phyloP scores from a whole-genome alignment of 2,888 invertebrate species.

The Drosophila borborema region DNA sequence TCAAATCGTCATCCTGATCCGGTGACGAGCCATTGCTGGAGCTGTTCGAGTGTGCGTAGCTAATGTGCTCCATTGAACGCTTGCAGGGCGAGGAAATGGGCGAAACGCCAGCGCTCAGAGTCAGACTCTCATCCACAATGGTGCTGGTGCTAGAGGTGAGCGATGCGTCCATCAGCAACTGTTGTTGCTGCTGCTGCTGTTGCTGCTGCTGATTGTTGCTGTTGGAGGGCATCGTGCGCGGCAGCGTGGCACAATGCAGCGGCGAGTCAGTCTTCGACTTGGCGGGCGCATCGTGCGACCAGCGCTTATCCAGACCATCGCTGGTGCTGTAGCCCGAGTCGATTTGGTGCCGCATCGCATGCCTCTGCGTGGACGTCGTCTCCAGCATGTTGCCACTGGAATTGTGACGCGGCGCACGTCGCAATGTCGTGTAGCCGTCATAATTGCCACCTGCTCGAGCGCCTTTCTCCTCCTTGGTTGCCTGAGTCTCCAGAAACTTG shows the following conservation, averaged over 20 bases:
- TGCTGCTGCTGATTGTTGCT: slow-evolving; percentile 28
- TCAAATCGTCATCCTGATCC: slow-evolving; percentile 81
- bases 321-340: slow-evolving; percentile 96
- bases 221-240: slow-evolving; percentile 69
- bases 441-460: slow-evolving; percentile 83
- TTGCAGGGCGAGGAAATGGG: slow-evolving; percentile 75
- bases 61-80: slow-evolving; percentile 50
- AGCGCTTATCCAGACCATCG: slow-evolving; percentile 92
- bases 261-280: slow-evolving; percentile 84
- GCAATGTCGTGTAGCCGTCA: slow-evolving; percentile 84
- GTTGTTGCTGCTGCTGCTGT: slow-evolving; percentile 31
- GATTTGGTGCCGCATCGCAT: slow-evolving; percentile 88
- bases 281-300: slow-evolving; percentile 90
- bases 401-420: slow-evolving; percentile 83
- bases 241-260: slow-evolving; percentile 73
- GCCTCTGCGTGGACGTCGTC: slow-evolving; percentile 66
- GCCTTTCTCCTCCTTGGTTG: slow-evolving; percentile 88
- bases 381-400: slow-evolving; percentile 82
- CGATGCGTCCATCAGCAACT: slow-evolving; percentile 78
- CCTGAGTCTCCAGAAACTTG: slow-evolving; percentile 96
- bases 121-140: slow-evolving; percentile 81
- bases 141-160: slow-evolving; percentile 81
- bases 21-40: slow-evolving; percentile 83
- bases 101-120: slow-evolving; percentile 53
- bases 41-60: slow-evolving; percentile 79